Conservation (phyloP, 2,888 invertebrate species). For the Sphaerophoria rueppellii region DNA sequence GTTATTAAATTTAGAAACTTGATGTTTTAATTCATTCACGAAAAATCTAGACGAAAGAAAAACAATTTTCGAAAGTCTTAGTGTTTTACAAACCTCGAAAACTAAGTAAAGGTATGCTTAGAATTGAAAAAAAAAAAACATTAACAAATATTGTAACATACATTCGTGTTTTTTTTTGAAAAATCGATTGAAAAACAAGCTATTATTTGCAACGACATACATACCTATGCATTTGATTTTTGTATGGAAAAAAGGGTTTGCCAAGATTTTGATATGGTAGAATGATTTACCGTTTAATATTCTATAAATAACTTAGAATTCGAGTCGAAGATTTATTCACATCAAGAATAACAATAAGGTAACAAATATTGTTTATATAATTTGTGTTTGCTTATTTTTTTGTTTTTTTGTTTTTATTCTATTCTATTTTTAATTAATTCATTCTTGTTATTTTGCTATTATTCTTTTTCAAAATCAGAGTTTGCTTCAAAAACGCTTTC, state of each 20-base stretch:
- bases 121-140: background rate
- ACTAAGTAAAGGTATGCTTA: background rate
- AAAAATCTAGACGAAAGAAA: background rate
- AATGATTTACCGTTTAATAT: conserved; percentile 33
- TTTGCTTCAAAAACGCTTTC: background rate
- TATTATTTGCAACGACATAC: conserved; percentile 1
- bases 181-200: background rate
- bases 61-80: conserved; percentile 11
- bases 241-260: conserved; percentile 1
- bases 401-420: conserved; percentile 16
- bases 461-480: background rate
- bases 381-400: conserved; percentile 20
- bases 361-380: conserved; percentile 28
- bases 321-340: conserved; percentile 14
- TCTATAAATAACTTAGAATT: conserved; percentile 9
- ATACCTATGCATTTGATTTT: background rate
- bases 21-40: conserved; percentile 15
- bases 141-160: background rate
- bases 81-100: background rate
- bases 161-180: conserved; percentile 13
- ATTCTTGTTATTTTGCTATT: background rate
- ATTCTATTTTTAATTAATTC: conserved; percentile 3
- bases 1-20: conserved; percentile 22
- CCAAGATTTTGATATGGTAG: conserved; percentile 35
- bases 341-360: conserved; percentile 14